Base-by-base conservation (phyloP, 2,888 invertebrate genomes). In the Onthophagus sagittarius region DNA sequence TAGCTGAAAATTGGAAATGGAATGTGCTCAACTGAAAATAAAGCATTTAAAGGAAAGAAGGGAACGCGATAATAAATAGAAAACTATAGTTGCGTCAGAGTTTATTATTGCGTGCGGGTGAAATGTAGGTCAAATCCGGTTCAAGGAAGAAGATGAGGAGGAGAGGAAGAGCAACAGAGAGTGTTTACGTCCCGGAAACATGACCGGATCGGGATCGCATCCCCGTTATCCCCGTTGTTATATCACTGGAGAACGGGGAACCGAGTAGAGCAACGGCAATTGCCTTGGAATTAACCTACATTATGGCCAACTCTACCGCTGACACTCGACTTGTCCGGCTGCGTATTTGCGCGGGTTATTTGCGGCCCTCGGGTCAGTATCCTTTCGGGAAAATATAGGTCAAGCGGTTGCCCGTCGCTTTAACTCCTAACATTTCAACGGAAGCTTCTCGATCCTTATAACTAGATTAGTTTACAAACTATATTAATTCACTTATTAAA, bases 321-420 rank as follows among this genome's bases (percentile, higher is more conserved):
- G 39, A 53, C 39, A 53, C 39, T 53, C 39, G 39, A 53, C 39
- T 53, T 53, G 39, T 53, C 39, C 39, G 39, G 39, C 39, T 53
- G 39, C 39, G 39, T 53, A 53, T 53, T 53, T 53, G 39, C 39
- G 39, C 39, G 39, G 39, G 39, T 53, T 53, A 53, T 53, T 53
- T 53, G 39, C 39, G 39, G 39, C 39, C 39, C 39, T 53, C 69
- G 76, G 79, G 78, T 79, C 79, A 79, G 78, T 79, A 79, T 79
- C 79, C 79, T 79, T 78, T 79, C 71, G 74, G 23, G 71, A 73
- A 73, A 73, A 79, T 77, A 75, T 79, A 77, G 79, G 79, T 79
- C 77, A 78, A 75, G 74, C 77, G 71, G 39, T 53, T 53, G 39
- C 39, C 39, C 9, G 7, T 53, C 39, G 39, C 5, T 11, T 11